phyloP scores from a whole-genome alignment of 1,140 invertebrate genomes.

The Dinoponera quadriceps region DNA sequence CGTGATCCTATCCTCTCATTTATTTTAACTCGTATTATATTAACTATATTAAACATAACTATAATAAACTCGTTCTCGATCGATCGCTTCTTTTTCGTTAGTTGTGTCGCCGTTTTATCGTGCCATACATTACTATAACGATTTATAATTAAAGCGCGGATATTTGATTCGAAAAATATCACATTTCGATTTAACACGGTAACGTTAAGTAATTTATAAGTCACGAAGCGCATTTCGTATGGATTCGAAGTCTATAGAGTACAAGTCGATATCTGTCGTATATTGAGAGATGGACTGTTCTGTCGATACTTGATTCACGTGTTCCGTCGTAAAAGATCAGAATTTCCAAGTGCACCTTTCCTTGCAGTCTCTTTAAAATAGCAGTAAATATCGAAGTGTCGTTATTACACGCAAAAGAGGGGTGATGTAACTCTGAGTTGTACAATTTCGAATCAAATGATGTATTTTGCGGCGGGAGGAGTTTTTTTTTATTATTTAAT shows the following conservation, averaged over 20 bases:
- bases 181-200: not conserved
- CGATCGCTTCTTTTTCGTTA: not conserved
- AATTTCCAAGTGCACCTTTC: no score
- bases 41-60: no score
- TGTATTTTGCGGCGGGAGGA: not conserved
- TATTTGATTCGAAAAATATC: not conserved
- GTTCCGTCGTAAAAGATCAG: no score
- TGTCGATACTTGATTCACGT: not conserved
- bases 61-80: no score
- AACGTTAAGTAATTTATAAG: not conserved
- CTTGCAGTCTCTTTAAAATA: no score
- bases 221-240: not conserved
- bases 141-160: not conserved
- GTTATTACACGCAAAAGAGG: no score
- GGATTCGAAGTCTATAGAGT: not conserved
- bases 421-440: no score
- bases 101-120: not conserved
- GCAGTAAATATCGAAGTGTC: no score
- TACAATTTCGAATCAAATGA: no score
- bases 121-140: not conserved
- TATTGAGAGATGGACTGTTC: not conserved
- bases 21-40: no score
- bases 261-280: not conserved
- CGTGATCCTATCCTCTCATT: no score
- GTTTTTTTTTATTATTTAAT: not conserved